Percentiles rank a stretch among this genome's conserved stretches.
Conservation (phyloP, 2,797 vertebrate species). For the Hoplostethus atlanticus region DNA sequence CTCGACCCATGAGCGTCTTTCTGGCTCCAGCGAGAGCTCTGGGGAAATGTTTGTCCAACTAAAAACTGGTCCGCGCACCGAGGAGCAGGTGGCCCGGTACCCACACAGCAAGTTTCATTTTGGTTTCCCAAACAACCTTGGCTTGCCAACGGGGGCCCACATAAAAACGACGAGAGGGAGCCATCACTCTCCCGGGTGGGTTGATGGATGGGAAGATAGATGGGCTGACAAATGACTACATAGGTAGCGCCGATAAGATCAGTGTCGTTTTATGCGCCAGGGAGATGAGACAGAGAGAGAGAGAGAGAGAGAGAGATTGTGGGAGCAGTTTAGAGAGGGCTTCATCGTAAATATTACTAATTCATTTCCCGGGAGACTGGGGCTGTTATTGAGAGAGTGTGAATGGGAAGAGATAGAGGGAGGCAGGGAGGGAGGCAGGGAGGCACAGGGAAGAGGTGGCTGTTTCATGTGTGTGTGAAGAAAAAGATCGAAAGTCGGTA, state of each 20-base stretch:
- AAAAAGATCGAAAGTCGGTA: constrained; percentile 10
- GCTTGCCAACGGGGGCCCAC: constrained; percentile 62
- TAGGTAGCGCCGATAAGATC: constrained; percentile 78
- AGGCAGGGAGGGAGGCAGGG: constrained; percentile 32
- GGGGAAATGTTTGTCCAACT: constrained; percentile 52
- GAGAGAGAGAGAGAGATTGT: constrained; percentile 24
- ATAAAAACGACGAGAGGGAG: constrained; percentile 69
- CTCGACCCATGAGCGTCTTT: too few species aligned
- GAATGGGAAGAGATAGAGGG: constrained; percentile 44
- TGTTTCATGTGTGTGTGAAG: constrained; percentile 10
- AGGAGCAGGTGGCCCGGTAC: constrained; percentile 66
- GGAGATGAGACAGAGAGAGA: constrained; percentile 74
- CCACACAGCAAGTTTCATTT: constrained; percentile 69
- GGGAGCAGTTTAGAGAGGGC: constrained; percentile 35
- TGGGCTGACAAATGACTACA: constrained; percentile 80
- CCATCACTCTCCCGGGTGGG: constrained; percentile 63
- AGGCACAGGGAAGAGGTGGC: constrained; percentile 23
- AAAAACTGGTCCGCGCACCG: constrained; percentile 64
- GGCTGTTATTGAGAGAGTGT: constrained; percentile 51
- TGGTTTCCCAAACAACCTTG: constrained; percentile 72
- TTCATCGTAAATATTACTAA: constrained; percentile 85
- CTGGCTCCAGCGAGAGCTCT: constrained; percentile 14
- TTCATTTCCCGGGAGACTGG: constrained; percentile 76
- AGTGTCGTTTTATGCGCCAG: constrained; percentile 79
- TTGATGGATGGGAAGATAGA: constrained; percentile 81